Evolutionary conservation across 2,797 vertebrate species (phyloP), one percentile per base, ranked within the genome.

Genomic region (Pangasius larnaudii): DNA sequence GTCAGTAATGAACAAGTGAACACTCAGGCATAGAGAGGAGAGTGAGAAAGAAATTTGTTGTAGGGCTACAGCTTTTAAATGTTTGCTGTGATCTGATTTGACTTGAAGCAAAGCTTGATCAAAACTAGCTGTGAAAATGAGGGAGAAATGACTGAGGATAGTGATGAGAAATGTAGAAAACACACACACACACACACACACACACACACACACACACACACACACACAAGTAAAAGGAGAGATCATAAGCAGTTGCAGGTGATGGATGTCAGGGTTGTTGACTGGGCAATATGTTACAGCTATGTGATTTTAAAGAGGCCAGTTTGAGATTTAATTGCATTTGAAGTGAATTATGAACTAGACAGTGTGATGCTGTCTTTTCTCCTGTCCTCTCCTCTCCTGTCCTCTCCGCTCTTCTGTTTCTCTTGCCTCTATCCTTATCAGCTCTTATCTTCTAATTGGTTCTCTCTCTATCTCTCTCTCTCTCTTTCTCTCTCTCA

Each of bases 1-100:
- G 98, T 99, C 92, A 99, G 98, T 96, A 91, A 84, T 84, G 58
- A 63, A 61, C 77, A 46, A 30, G 13, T 24, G 7, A 36, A 79
- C 58, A 51, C 36, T 85, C 1, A n/a, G 1, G 36, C 27, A 18
- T n/a, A 65, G 42, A 77, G n/a, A 7, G 85, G 11, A 77, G 27
- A 18, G 30, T 24, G 39, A 86, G 8, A 36, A 30, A 79, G 16
- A 58, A 18, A 56, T 77, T 27, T 19, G 39, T 59, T 42, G 36
- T 59, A 46, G 36, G 79, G 24, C 27, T 46, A n/a, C 14, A 0
- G 65, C 7, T 65, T n/a, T 65, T 49, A n/a, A 39, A 58, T 14
- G 3, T 14, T 14, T 27, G 11, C 79, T 81, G 22, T 81, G 46
- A 81, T 82, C n/a, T 2, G 18, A 67, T 67, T 30, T 67, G 42